Evolutionary conservation across 2,113 vertebrate genomes (phyloP), one percentile per base, ranked within the genome.

Genomic region (Speoplatyrhinus poulsoni): DNA sequence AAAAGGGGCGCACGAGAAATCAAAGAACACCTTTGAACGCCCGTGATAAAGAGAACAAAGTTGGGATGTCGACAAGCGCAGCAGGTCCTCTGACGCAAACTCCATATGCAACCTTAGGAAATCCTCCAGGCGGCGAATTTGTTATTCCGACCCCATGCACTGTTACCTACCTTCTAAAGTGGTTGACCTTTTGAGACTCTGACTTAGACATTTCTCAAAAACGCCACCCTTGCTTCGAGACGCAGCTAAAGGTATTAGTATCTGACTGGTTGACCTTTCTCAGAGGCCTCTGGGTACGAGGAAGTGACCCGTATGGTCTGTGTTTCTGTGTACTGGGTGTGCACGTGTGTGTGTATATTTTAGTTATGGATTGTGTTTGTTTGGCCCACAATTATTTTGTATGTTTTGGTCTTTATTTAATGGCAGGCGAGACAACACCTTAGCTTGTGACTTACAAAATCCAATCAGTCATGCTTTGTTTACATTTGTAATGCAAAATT

Each of bases 201-300:
- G 76, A 88, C 84, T 82, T 75, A 41, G 73, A 78, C 15, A 36
- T 75, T 87, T 85, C 77, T 84, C 72, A 82, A 75, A 82, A 79
- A 48, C 4, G 52, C 70, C 19, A 46, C 32, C 0, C 69, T 81
- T 88, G 84, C 84, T 83, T 75, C 67, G 89, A 90, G 89, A 88
- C 82, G 66, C 70, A 70, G 67, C 80, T 88, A 87, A 90, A 91
- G 81, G 77, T 88, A 90, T 91, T 89, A 90, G 85, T 84, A 80
- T 83, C 84, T 87, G 87, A 90, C 88, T 82, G 49, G 19, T 0
- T 17, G 61, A 89, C 86, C 87, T 89, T 87, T 87, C 76, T 75
- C 68, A 86, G 81, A 84, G 85, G 76, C 80, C 86, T 84, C 77
- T 88, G 87, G 86, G 87, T 85, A 81, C 75, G 70, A 88, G 82